A percentile compares a stretch with the other conserved stretches of the same genome.
phyloP scores from a whole-genome alignment of 2,113 vertebrate genomes.

The Malurus melanocephalus region DNA sequence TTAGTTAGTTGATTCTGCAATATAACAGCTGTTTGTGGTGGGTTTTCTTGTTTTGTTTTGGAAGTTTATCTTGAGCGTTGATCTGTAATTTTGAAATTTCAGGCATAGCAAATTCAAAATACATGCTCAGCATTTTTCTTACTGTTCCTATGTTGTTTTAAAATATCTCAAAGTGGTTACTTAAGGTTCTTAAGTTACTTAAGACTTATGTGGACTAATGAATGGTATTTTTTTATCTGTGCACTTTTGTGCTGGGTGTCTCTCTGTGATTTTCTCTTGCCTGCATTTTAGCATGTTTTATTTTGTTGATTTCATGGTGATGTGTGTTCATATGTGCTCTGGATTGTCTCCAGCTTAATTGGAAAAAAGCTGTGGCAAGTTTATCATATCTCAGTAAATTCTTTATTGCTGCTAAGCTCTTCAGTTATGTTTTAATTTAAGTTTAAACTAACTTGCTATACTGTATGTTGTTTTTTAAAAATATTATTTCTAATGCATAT shows the following conservation, averaged over 20 bases:
- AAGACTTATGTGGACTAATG: not conserved
- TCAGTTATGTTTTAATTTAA: slow-evolving; percentile 3
- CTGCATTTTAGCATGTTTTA: not conserved
- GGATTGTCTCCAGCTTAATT: not conserved
- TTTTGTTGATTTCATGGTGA: not conserved
- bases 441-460: not conserved
- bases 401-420: slow-evolving; percentile 26
- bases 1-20: not conserved
- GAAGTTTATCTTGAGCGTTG: not conserved
- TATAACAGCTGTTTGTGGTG: not conserved
- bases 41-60: not conserved
- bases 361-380: slow-evolving; percentile 19
- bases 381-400: slow-evolving; percentile 19
- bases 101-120: not conserved
- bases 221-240: not conserved
- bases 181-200: not conserved
- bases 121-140: not conserved
- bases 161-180: not conserved
- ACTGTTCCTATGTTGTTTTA: not conserved
- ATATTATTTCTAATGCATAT: not conserved
- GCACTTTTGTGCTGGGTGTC: not conserved
- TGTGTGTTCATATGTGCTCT: not conserved
- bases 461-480: not conserved
- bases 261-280: not conserved
- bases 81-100: not conserved